Evolutionary conservation across 2,797 vertebrate species (phyloP), one percentile per base, ranked within the genome.

Genomic region (Aselliscus stoliczkanus): DNA sequence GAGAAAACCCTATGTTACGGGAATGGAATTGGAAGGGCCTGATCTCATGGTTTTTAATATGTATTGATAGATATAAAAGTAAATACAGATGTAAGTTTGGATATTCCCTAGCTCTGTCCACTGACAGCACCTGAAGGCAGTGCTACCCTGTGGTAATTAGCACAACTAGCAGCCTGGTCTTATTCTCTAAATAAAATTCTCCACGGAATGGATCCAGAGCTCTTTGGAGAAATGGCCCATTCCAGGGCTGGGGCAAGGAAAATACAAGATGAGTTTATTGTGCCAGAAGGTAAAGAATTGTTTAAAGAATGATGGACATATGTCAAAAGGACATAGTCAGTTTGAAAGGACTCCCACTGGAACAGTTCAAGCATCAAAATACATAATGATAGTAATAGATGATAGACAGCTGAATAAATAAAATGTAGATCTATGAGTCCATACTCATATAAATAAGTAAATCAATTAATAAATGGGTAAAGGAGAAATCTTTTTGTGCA

Each of bases 231-330:
- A 95, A 72, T 82, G 69, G 44, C 39, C 2, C 31, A 37, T 81
- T 94, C 37, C 29, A 82, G 39, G 65, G 23, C 42, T 52, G 44
- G 44, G 25, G 13, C 72, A 52, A 60, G 34, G 27, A 92, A 93
- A 77, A 23, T 69, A 62, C 13, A 90, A 69, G 64, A 69, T 91
- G 54, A 86, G 5, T 20, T 65, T 87, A 4, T 56, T 65, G 47
- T 69, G 34, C 29, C 80, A 92, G 31, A 70, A 88, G 80, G n/a
- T 94, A 88, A 80, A 91, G 50, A 73, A 17, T 25, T 96, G 29
- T 15, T 85, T 11, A 56, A 58, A 89, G 87, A 95, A 84, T 90
- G 47, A 88, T 75, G n/a, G n/a, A 31, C 18, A 37, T 44, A 3
- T 44, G 76, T 31, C 52, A 69, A 37, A 89, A 80, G 39, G 54